phyloP scores from a whole-genome alignment of 2,888 invertebrate genomes.

The Peribatodes rhomboidaria region DNA sequence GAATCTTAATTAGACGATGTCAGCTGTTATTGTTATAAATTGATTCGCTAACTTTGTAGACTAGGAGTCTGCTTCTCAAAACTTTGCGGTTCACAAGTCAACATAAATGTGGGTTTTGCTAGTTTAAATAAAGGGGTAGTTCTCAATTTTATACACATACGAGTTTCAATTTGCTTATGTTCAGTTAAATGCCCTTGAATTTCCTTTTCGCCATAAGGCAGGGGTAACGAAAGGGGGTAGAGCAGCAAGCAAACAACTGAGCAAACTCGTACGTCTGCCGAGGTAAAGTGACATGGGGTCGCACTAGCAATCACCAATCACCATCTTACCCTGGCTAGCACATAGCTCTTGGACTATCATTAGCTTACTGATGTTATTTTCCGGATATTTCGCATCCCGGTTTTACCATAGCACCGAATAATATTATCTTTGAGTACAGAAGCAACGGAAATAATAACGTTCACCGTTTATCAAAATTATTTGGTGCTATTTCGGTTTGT shows the following conservation, averaged over 20 bases:
- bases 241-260: too few species aligned
- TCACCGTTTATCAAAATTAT: constrained; percentile 17
- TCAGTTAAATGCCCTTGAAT: too few species aligned
- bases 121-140: too few species aligned
- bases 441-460: constrained; percentile 19
- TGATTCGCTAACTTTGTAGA: constrained; percentile 41
- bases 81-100: background rate
- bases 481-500: background rate
- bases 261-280: too few species aligned
- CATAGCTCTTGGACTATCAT: constrained; percentile 11
- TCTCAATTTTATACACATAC: too few species aligned
- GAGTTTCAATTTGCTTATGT: too few species aligned
- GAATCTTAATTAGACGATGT: constrained; percentile 56
- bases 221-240: too few species aligned
- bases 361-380: constrained; percentile 28
- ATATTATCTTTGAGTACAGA: constrained; percentile 19
- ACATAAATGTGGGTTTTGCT: too few species aligned
- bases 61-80: constrained; percentile 8
- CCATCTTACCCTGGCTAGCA: too few species aligned
- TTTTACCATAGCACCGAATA: constrained; percentile 18
- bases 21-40: constrained; percentile 60
- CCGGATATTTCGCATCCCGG: constrained; percentile 15
- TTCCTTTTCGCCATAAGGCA: too few species aligned
- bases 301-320: too few species aligned
- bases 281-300: too few species aligned